Base-by-base conservation (phyloP, 2,797 vertebrate species). In the Myotis findleyi region DNA sequence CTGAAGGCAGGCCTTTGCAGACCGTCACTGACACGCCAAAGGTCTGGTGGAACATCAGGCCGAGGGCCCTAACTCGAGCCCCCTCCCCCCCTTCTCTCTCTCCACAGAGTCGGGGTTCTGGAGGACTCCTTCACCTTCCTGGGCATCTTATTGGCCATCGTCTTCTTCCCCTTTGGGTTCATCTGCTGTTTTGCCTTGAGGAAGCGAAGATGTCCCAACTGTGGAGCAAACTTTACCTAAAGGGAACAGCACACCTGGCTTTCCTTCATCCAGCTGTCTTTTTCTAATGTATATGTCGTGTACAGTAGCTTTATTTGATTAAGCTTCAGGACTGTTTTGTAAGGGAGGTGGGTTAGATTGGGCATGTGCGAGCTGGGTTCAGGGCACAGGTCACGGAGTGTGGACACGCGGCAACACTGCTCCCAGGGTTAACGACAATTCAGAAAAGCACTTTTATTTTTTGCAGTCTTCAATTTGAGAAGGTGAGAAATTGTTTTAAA, bases 41-140 rank as follows among this genome's bases (percentile, higher is more conserved):
- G 73, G 47, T 21, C 41, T 2, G 21, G 20, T 8, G 71, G 71
- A 41, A 12, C 41, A 18, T 6, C 72, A 30, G 75, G 76, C 36
- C 0, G 2, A 33, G 38, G 23, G 27, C 44, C 49, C 81, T 96
- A 49, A 97, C 69, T 8, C 0, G 7, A 30, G 18, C 47, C 33
- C 30, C 91, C 49, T 27, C 72, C 44, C 47, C 12, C 47, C 47
- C 47, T 12, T 13, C 72, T 11, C 95, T 98, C 30, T 87, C 72
- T 83, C 76, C 73, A 4, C 98, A 99, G 99, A 97, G 99, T 99
- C 23, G 99, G 99, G 2, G 99, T 99, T 82, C 98, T 99, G 98
- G 99, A 99, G 98, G 99, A 99, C 79, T 99, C 99, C 96, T 99
- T 99, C 98, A 99, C 99, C 96, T 99, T 99, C 95, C 98, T 99